A percentile compares a stretch with the other conserved stretches of the same genome.
These are phyloP conservation scores for Anomalospiza imberbis DNA, from an alignment of 2,797 vertebrate genomes.

Conservation along the genomic window DNA sequence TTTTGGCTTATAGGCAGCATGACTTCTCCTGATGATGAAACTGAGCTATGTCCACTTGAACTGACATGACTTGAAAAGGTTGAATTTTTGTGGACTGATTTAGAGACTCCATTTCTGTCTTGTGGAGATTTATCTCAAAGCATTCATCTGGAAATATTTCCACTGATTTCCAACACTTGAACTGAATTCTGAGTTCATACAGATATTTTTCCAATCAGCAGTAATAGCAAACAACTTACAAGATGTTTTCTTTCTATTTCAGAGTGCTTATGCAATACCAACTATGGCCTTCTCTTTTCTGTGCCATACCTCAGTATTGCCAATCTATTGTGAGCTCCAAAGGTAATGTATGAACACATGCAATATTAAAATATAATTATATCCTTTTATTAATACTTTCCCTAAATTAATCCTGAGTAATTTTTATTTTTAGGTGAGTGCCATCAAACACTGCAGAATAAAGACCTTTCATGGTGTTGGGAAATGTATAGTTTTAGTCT, in stretches of 20 bases:
- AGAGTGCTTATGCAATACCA: conserved; percentile 92
- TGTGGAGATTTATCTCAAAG: neutral
- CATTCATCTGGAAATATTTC: neutral
- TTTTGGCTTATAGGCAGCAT: neutral
- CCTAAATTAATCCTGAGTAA: neutral
- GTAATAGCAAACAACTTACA: neutral
- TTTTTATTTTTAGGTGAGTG: neutral
- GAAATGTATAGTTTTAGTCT: neutral
- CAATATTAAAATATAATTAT: neutral
- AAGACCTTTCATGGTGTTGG: neutral
- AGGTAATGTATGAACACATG: conserved; percentile 72
- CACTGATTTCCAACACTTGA: neutral
- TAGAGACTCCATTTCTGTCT: neutral
- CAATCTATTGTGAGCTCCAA: conserved; percentile 92
- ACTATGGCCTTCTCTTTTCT: conserved; percentile 97
- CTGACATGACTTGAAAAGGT: neutral
- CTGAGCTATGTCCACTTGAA: neutral
- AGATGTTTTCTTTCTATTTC: conserved; percentile 54
- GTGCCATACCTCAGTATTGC: conserved; percentile 93
- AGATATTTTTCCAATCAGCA: neutral
- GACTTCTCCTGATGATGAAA: neutral
- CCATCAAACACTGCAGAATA: neutral
- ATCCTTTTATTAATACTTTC: neutral
- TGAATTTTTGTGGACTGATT: neutral
- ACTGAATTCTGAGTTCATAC: neutral